Percentiles rank a stretch among this genome's conserved stretches.
These are phyloP conservation scores for Butorides virescens DNA, from an alignment of 2,113 vertebrate genomes.

Conservation along the genomic window DNA sequence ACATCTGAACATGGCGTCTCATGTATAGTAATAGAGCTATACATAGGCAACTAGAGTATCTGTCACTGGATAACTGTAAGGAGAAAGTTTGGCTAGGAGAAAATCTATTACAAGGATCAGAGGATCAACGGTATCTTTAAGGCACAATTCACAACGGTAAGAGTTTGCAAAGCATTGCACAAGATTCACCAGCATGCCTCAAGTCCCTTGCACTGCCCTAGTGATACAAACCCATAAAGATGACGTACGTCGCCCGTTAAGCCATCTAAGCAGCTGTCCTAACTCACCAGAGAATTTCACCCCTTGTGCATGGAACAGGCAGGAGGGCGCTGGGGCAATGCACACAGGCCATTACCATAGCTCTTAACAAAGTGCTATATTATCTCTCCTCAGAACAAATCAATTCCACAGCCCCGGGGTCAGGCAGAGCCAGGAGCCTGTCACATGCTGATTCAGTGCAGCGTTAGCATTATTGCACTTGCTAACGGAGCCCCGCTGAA, in stretches of 20 bases:
- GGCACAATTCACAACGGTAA: not conserved
- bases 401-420: not conserved
- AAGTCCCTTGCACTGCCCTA: not conserved
- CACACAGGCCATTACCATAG: not conserved
- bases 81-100: not conserved
- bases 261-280: not conserved
- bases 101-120: not conserved
- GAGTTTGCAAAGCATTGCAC: not conserved
- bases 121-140: not conserved
- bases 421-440: not conserved
- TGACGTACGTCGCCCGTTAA: not conserved
- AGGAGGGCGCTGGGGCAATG: not conserved
- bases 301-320: not conserved
- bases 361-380: slow-evolving; percentile 2
- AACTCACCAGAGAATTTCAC: not conserved
- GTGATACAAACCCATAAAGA: not conserved
- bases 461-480: not conserved
- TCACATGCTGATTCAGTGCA: not conserved
- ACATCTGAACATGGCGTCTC: not conserved
- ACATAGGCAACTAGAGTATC: not conserved
- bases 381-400: not conserved
- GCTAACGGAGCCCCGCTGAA: not conserved
- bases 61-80: not conserved
- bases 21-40: not conserved
- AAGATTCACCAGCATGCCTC: not conserved